phyloP scores from a whole-genome alignment of 2,797 vertebrate genomes.

The Neosalanx taihuensis region DNA sequence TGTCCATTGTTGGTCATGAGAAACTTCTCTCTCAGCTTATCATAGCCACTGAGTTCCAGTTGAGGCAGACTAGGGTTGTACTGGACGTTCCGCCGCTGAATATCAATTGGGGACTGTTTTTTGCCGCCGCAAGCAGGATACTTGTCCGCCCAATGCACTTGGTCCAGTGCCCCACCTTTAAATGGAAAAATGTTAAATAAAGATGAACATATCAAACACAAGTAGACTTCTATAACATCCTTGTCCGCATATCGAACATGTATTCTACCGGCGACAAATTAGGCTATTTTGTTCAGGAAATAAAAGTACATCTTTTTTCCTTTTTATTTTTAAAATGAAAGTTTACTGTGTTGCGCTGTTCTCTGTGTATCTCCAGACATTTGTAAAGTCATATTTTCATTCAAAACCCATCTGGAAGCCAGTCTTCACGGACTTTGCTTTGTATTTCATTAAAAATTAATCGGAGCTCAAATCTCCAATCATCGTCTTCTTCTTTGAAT shows the following conservation, averaged over 20 bases:
- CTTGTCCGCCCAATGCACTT: constrained; percentile 78
- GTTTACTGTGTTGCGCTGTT: background rate
- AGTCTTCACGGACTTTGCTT: background rate
- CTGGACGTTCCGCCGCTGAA: constrained; percentile 73
- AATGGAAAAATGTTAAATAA: background rate
- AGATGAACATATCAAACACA: background rate
- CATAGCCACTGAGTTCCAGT: constrained; percentile 77
- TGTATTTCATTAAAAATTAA: background rate
- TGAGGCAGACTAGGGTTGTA: constrained; percentile 69
- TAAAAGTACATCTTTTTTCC: background rate
- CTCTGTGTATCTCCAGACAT: too few relatives aligned
- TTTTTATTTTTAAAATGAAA: background rate
- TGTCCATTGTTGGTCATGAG: constrained; percentile 87
- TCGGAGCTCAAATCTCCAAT: too few relatives aligned
- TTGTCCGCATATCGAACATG: background rate
- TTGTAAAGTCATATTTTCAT: too few relatives aligned
- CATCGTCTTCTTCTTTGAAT: background rate
- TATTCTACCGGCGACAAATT: background rate
- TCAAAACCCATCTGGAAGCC: too few relatives aligned
- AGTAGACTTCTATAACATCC: background rate
- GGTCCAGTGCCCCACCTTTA: constrained; percentile 77
- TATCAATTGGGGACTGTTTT: constrained; percentile 86
- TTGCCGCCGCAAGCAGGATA: constrained; percentile 75
- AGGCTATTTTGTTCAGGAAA: background rate
- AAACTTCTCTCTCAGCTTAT: constrained; percentile 62